Percentiles rank a stretch among this genome's conserved stretches.
Evolutionary conservation across 2,113 vertebrate species (phyloP).

Genomic region (Myotis brandtii): DNA sequence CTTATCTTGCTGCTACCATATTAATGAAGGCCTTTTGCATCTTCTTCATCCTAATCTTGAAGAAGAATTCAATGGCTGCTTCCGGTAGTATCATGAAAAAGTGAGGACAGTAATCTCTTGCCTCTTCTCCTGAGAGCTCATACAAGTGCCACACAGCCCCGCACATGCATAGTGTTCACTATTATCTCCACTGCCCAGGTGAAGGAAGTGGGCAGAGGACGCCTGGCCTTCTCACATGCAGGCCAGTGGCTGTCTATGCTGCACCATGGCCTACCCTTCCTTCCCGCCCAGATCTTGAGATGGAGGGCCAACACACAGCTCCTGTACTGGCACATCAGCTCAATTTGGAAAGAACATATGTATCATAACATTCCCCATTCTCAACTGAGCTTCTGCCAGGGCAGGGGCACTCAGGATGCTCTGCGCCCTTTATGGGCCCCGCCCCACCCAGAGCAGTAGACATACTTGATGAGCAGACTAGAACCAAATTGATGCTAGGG

Average conservation of each 20-base stretch:
- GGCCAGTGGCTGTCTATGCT: background rate
- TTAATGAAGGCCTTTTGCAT: background rate
- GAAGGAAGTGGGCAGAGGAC: background rate
- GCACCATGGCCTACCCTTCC: background rate
- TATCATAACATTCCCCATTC: background rate
- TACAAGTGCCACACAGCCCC: background rate
- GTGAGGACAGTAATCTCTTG: background rate
- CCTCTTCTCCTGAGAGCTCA: background rate
- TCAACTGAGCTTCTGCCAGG: background rate
- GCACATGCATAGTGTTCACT: fast-evolving
- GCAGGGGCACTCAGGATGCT: too few species aligned
- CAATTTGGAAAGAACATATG: background rate
- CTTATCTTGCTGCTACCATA: background rate
- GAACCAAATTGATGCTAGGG: background rate
- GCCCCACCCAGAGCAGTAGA: background rate
- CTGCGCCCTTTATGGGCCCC: background rate
- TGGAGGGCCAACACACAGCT: background rate
- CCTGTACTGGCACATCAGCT: background rate
- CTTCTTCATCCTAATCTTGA: background rate
- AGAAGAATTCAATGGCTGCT: background rate
- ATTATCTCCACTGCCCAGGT: background rate
- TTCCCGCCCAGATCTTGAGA: background rate
- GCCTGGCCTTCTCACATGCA: background rate
- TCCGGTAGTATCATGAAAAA: background rate
- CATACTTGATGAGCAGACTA: background rate